Conservation (phyloP, 2,113 vertebrate species). For the Scytalopus superciliaris region DNA sequence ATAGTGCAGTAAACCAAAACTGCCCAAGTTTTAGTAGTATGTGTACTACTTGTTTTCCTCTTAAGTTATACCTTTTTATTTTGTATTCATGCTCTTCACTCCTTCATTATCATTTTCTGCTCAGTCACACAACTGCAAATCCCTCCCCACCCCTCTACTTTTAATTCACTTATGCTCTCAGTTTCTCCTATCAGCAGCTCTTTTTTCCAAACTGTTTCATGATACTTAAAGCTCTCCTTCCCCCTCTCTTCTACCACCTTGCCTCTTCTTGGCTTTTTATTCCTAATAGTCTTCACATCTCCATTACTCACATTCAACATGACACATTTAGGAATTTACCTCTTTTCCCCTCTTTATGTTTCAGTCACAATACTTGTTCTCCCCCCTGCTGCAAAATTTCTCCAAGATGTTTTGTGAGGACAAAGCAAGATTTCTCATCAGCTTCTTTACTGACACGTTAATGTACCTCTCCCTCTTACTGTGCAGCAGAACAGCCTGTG, state of each 20-base stretch:
- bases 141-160: background rate
- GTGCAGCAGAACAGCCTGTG: background rate
- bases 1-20: background rate
- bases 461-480: background rate
- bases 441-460: background rate
- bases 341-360: background rate
- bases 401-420: background rate
- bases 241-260: background rate
- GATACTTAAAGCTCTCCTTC: background rate
- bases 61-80: background rate
- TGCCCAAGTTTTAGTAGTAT: background rate
- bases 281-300: background rate
- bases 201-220: background rate
- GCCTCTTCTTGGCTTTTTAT: background rate
- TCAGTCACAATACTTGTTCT: background rate
- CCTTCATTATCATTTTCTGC: background rate
- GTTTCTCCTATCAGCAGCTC: background rate
- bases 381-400: background rate
- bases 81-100: background rate
- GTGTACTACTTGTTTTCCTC: background rate
- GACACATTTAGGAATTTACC: background rate
- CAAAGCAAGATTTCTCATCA: conserved; percentile 17
- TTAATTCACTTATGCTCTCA: background rate
- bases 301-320: background rate
- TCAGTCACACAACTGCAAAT: background rate